Conservation (phyloP, 2,797 vertebrate genomes). For the Cuculus canorus region DNA sequence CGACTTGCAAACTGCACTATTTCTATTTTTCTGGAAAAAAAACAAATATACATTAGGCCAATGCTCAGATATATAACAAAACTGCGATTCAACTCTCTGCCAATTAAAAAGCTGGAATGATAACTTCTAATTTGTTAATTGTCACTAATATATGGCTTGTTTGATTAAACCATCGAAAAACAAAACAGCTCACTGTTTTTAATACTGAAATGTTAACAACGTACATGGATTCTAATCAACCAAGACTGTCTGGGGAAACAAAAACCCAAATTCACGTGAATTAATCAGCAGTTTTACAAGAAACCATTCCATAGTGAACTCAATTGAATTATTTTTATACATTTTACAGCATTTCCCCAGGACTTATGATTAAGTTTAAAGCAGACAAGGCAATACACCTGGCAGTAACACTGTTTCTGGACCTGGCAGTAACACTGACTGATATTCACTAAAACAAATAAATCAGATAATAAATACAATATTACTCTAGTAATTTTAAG, state of each 20-base stretch:
- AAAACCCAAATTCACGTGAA: neutral
- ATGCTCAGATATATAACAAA: neutral
- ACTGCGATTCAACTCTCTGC: neutral
- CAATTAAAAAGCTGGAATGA: neutral
- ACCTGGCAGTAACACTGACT: neutral
- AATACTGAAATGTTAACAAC: neutral
- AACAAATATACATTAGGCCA: neutral
- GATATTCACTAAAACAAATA: neutral
- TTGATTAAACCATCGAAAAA: neutral
- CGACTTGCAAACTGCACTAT: conserved; percentile 99
- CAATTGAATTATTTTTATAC: neutral
- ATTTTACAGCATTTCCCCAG: neutral
- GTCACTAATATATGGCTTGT: neutral
- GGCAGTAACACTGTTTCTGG: neutral
- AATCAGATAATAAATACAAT: neutral
- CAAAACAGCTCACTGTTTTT: neutral
- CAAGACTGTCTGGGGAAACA: neutral
- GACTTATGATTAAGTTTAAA: neutral
- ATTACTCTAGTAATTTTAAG: neutral
- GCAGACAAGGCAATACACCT: neutral
- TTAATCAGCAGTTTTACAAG: neutral
- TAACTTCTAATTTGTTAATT: neutral
- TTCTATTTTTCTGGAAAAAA: conserved; percentile 93
- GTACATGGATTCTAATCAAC: neutral
- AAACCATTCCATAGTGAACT: neutral